Evolutionary conservation across 2,113 vertebrate genomes (phyloP).

Genomic region (Chunga burmeisteri): DNA sequence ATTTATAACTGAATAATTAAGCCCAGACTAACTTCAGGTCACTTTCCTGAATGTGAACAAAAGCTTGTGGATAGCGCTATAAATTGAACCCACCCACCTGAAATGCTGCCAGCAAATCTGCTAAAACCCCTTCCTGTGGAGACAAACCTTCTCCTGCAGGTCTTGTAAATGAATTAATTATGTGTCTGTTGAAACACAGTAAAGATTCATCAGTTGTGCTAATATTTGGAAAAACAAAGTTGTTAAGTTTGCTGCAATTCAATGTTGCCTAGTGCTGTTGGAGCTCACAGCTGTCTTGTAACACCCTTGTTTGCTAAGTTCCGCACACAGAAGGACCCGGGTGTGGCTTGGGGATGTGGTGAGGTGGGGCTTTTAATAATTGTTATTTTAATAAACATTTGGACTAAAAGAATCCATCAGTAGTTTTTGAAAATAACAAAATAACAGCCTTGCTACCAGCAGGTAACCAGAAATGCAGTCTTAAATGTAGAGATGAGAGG

Average conservation of each 20-base stretch:
- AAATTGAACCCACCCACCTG: constrained; percentile 30
- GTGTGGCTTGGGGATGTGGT: background rate
- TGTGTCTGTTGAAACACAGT: constrained; percentile 14
- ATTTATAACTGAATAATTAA: constrained; percentile 37
- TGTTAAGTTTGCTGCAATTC: constrained; percentile 35
- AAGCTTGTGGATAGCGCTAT: background rate
- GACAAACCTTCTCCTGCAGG: constrained; percentile 30
- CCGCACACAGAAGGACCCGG: background rate
- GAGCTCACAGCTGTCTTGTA: background rate
- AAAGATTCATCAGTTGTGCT: constrained; percentile 14
- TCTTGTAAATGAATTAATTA: constrained; percentile 51
- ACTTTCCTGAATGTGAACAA: constrained; percentile 28
- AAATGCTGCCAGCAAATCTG: constrained; percentile 31
- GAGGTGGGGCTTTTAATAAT: background rate
- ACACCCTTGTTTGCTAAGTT: constrained; percentile 1
- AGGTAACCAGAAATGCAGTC: background rate
- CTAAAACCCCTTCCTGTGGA: background rate
- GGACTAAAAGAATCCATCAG: background rate
- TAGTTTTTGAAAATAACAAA: constrained; percentile 22
- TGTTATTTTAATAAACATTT: constrained; percentile 42
- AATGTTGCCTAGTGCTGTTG: background rate
- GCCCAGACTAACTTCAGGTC: constrained; percentile 17
- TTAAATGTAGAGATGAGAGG: background rate
- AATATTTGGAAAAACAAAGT: constrained; percentile 46
- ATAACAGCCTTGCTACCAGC: background rate